A percentile compares a stretch with the other conserved stretches of the same genome.
These are phyloP conservation scores for Cherax quadricarinatus DNA, from an alignment of 1,140 invertebrate genomes.

Conservation along the genomic window DNA sequence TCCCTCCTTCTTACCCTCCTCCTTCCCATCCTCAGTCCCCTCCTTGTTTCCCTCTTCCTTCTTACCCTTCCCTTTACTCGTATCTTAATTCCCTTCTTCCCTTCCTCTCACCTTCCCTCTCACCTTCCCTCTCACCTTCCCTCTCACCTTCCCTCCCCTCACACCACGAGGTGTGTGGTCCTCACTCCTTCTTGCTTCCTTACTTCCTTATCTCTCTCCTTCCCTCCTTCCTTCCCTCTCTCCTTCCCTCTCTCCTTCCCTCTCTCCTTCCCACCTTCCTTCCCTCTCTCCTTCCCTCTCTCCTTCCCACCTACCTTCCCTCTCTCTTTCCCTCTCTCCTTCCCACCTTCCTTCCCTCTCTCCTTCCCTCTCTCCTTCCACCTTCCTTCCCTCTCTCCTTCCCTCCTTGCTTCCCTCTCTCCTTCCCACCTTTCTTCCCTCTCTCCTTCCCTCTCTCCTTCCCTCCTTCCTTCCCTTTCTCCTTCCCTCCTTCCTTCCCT, in stretches of 20 bases:
- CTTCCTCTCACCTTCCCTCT: neutral
- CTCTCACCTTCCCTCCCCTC: neutral
- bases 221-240: neutral
- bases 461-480: too few species aligned
- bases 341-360: neutral
- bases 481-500: neutral
- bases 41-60: neutral
- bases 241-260: neutral
- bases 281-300: neutral
- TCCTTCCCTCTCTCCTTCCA: neutral
- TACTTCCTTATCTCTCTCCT: neutral
- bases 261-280: neutral
- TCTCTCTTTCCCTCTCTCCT: neutral
- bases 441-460: neutral
- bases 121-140: neutral
- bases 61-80: neutral
- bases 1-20: neutral
- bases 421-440: neutral
- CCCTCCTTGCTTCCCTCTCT: neutral
- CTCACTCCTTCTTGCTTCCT: neutral
- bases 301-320: neutral
- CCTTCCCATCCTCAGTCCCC: neutral
- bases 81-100: too few species aligned
- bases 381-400: neutral
- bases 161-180: neutral